Evolutionary conservation across 2,113 vertebrate species (phyloP).

Genomic region (Saguinus imperator): DNA sequence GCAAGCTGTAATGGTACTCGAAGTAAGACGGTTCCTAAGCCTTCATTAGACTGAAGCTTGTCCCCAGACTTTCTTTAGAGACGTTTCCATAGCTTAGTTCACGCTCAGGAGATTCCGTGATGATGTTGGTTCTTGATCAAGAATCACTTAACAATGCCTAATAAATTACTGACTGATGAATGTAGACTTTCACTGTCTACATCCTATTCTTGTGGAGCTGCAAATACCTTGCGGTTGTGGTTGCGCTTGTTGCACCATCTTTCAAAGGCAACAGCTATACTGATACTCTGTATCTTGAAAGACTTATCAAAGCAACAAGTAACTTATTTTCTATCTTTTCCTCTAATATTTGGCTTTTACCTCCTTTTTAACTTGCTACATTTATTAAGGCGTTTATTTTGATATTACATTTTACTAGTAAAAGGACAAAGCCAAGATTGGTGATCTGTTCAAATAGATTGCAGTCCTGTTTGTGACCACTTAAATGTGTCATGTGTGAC

Average conservation of each 20-base stretch:
- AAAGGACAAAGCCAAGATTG: not conserved
- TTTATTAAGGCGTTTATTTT: not conserved
- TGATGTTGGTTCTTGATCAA: not conserved
- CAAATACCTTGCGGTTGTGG: not conserved
- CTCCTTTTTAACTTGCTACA: not conserved
- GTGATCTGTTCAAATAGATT: not conserved
- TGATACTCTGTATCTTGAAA: not conserved
- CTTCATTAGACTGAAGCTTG: not conserved
- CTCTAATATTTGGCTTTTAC: not conserved
- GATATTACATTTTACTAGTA: not conserved
- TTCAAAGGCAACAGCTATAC: not conserved
- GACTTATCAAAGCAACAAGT: not conserved
- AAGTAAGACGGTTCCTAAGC: not conserved
- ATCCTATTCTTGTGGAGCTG: not conserved
- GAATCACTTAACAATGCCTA: not conserved
- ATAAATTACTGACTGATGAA: not conserved
- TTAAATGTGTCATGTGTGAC: not conserved
- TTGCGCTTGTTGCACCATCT: rapidly evolving
- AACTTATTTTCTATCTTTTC: not conserved
- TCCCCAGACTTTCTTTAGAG: not conserved
- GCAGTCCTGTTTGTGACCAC: not conserved
- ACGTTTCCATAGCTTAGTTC: not conserved
- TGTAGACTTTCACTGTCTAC: not conserved
- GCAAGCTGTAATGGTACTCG: not conserved
- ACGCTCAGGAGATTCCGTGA: not conserved